Evolutionary conservation across 2,888 invertebrate genomes (phyloP), one percentile per base, ranked within the genome.

Genomic region (Choreutis nemorana): DNA sequence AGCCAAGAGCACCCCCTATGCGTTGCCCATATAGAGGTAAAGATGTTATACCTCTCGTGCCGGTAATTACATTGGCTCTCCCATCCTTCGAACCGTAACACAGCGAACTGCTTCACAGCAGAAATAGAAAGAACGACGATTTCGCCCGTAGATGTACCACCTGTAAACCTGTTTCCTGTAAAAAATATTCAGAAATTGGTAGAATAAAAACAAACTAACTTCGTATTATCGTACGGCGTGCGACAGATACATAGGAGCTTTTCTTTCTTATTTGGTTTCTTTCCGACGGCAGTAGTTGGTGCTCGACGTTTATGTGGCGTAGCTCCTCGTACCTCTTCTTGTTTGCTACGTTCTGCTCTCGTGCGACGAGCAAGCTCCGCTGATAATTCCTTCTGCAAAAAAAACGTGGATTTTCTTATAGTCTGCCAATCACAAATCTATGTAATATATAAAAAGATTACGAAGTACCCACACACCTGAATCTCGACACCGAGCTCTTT

Each of bases 171-270:
- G 26, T 23, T 31, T 12, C 23, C 11, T 12, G 16, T 15, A 28
- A 31, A 32, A 28, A 7, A 29, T 13, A 22, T 14, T 26, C 24
- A 20, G 13, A 12, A 27, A 18, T 24, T 9, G 4, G 8, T n/a
- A 23, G 18, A 13, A 26, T 9, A 8, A 22, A 12, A 12, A 6
- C 26, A 14, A 14, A 59, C 83, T 78, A 59, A 94, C 91, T 94
- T 94, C 9, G 94, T 90, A 53, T 94, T 92, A 65, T 98, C 97
- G 57, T 97, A 97, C 3, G 96, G 94, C 23, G 92, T 96, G 55
- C 91, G 86, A 58, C 97, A 97, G 30, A 94, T 77, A 59, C 97
- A 97, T 50, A 94, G 89, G 2, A 96, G 80, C 54, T 92, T 91
- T 48, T 91, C 91, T 48, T 89, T 90, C 51, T 87, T 87, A 26